A percentile compares a stretch with the other conserved stretches of the same genome.
Conservation (phyloP, 2,113 vertebrate genomes). For the Phylloscopus trochiloides region DNA sequence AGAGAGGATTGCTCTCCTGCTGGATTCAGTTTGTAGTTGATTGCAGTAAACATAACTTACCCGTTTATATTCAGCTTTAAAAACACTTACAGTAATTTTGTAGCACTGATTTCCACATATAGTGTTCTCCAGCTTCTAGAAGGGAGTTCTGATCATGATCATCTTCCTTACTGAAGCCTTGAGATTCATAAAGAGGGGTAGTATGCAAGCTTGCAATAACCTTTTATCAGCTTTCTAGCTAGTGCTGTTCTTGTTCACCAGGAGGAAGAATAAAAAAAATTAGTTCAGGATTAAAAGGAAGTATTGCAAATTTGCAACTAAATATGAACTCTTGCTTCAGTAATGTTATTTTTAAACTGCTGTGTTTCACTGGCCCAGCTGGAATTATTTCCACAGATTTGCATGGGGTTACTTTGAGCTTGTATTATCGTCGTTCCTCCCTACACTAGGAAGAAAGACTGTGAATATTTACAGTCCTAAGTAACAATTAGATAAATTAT, state of each 20-base stretch:
- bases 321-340: neutral
- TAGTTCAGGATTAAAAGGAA: neutral
- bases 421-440: neutral
- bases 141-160: neutral
- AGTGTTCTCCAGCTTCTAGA: neutral
- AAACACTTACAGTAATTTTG: neutral
- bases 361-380: neutral
- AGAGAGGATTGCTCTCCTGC: neutral
- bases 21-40: neutral
- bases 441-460: slow-evolving; percentile 3
- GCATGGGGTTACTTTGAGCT: neutral
- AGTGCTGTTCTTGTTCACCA: neutral
- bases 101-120: neutral
- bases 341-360: neutral
- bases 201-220: neutral
- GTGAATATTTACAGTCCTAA: neutral
- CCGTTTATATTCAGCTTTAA: neutral
- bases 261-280: neutral
- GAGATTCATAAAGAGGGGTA: neutral
- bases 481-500: neutral
- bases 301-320: neutral
- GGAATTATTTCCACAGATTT: neutral
- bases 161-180: neutral
- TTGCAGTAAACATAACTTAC: neutral
- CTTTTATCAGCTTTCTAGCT: neutral